Evolutionary conservation across 1,140 invertebrate genomes (phyloP).

Genomic region (Procambarus virginalis): DNA sequence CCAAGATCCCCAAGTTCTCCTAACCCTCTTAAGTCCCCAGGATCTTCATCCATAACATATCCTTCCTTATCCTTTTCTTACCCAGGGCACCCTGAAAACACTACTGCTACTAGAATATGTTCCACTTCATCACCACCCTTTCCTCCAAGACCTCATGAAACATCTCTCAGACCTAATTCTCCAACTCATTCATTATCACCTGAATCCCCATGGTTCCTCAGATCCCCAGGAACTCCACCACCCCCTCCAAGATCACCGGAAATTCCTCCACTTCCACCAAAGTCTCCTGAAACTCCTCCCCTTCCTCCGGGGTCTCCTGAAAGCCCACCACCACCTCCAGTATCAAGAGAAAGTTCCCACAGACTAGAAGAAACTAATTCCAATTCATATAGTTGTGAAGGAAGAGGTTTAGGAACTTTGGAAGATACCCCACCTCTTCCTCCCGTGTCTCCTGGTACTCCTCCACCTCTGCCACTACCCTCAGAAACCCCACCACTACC

Average conservation of each 20-base stretch:
- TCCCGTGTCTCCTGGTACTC: conserved; percentile 31
- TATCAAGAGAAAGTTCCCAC: neutral
- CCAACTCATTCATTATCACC: neutral
- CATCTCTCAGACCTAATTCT: neutral
- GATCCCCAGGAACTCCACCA: conserved; percentile 24
- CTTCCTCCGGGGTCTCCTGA: neutral
- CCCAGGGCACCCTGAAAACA: neutral
- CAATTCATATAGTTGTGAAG: conserved; percentile 9
- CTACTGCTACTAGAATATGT: neutral
- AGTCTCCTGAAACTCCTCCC: conserved; percentile 6
- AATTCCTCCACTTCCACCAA: conserved; percentile 25
- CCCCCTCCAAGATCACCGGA: conserved; percentile 38
- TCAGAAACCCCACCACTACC: conserved; percentile 26
- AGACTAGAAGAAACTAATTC: conserved; percentile 7
- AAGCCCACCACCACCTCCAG: neutral
- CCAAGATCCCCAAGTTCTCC: conserved; percentile 18
- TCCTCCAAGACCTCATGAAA: neutral
- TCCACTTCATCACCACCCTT: conserved; percentile 14
- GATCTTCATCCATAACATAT: neutral
- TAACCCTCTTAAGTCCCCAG: neutral
- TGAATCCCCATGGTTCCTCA: neutral
- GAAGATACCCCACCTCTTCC: conserved; percentile 40
- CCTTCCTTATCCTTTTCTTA: conserved; percentile 8
- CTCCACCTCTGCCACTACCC: conserved; percentile 39
- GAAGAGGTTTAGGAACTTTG: conserved; percentile 10